Evolutionary conservation across 1,140 invertebrate species (phyloP), one percentile per base, ranked within the genome.

Genomic region (Trachelipus rathkii): DNA sequence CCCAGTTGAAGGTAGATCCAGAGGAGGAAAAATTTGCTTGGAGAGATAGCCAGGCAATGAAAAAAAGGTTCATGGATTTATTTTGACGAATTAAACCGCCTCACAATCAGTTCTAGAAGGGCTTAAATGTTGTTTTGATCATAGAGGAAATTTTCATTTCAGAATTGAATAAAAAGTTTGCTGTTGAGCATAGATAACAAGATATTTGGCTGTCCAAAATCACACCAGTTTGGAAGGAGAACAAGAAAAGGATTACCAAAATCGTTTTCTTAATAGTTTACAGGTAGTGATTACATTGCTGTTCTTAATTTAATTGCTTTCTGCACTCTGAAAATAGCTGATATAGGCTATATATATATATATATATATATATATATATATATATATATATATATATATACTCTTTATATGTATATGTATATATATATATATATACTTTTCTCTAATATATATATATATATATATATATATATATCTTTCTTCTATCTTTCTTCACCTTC

Each of bases 171-270:
- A 91, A 90, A 84, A 93, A 91, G 0, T 99, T 99, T 84, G 86
- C 88, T 74, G 89, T 98, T 0, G 88, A 90, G 77, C 82, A 87
- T 33, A 74, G 84, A 76, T 85, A 84, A 98, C 0, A 90, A 92
- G 82, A 89, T 99, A 50, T 99, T 99, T 86, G 97, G 92, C 11
- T 99, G 96, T 85, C n/a, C 97, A 99, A 87, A 99, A 99, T 89
- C 97, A n/a, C n/a, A n/a, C 98, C 86, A 95, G n/a, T 90, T 90
- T 83, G n/a, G 94, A 99, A 87, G 98, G 98, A 45, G 96, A 97
- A 2, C 93, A 0, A 88, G 98, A 80, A 91, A 97, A 85, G 97
- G 97, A 10, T 87, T 99, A 68, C 98, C 98, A 0, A 91, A 94
- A 83, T 99, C 97, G 0, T n/a, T 99, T 99, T 84, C 86, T 99